A percentile compares a stretch with the other conserved stretches of the same genome.
Conservation (phyloP, 2,888 invertebrate species). For the Zaprionus bogoriensis region DNA sequence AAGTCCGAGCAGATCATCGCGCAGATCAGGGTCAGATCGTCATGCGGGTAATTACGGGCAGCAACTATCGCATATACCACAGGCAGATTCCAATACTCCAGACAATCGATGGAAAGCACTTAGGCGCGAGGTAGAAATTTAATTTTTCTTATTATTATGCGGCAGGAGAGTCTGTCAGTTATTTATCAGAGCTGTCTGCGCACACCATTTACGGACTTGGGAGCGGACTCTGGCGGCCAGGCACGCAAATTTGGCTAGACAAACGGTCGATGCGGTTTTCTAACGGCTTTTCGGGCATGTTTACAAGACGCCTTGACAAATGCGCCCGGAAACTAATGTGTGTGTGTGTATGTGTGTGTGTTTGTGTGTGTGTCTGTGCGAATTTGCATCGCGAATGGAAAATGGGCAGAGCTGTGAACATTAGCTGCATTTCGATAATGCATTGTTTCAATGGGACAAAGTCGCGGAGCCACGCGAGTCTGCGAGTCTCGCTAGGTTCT, state of each 20-base stretch:
- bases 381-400: slow-evolving; percentile 12
- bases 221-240: too few species aligned
- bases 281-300: slow-evolving; percentile 61
- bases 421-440: slow-evolving; percentile 59
- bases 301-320: slow-evolving; percentile 70
- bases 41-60: neutral
- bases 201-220: slow-evolving; percentile 55
- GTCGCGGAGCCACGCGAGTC: slow-evolving; percentile 7
- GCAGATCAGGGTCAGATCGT: neutral
- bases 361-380: too few species aligned
- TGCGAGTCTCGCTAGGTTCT: slow-evolving; percentile 21
- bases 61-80: too few species aligned
- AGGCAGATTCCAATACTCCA: too few species aligned
- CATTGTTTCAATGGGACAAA: slow-evolving; percentile 51
- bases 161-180: slow-evolving; percentile 19
- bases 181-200: slow-evolving; percentile 69
- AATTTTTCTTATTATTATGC: too few species aligned
- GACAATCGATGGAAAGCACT: neutral
- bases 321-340: slow-evolving; percentile 73
- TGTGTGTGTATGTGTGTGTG: too few species aligned
- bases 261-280: slow-evolving; percentile 21
- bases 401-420: slow-evolving; percentile 17
- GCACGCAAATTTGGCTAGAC: slow-evolving; percentile 57
- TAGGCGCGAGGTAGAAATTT: neutral
- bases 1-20: too few species aligned